phyloP scores from a whole-genome alignment of 2,888 invertebrate species.

The Scaptomyza reducta region DNA sequence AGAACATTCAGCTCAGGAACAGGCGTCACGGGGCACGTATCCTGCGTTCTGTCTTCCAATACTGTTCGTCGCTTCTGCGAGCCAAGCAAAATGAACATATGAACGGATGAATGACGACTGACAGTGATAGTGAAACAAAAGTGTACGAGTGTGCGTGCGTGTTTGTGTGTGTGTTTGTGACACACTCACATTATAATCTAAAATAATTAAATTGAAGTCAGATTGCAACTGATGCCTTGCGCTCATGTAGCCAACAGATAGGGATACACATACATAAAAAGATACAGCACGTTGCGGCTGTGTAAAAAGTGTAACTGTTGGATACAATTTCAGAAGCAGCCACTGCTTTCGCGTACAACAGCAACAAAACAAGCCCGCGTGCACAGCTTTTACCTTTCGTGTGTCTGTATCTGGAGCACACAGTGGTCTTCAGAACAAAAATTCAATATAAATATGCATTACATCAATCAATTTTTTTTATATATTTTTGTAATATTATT shows the following conservation, averaged over 20 bases:
- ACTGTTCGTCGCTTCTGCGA: conserved; percentile 32
- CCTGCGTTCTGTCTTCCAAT: conserved; percentile 55
- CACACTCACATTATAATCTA: conserved; percentile 80
- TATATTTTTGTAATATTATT: too few relatives aligned
- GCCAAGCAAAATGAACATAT: conserved; percentile 60
- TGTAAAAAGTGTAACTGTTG: conserved; percentile 54
- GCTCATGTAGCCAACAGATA: conserved; percentile 44
- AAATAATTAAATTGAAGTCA: conserved; percentile 80
- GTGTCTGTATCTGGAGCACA: conserved; percentile 9
- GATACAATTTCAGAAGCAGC: conserved; percentile 39
- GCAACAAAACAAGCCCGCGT: conserved; percentile 10
- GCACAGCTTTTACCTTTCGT: conserved; percentile 5
- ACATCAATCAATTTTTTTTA: neutral
- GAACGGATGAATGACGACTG: conserved; percentile 78
- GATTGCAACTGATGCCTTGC: conserved; percentile 77
- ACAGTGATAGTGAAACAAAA: conserved; percentile 78
- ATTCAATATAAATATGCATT: neutral
- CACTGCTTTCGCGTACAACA: conserved; percentile 22
- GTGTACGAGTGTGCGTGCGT: conserved; percentile 27
- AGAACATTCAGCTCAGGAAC: conserved; percentile 56
- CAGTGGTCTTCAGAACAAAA: neutral
- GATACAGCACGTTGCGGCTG: conserved; percentile 38
- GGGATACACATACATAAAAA: conserved; percentile 30
- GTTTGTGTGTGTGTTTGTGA: conserved; percentile 39
- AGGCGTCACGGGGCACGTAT: conserved; percentile 72